Conservation (phyloP, 2,888 invertebrate species). For the Thymelicus sylvestris region DNA sequence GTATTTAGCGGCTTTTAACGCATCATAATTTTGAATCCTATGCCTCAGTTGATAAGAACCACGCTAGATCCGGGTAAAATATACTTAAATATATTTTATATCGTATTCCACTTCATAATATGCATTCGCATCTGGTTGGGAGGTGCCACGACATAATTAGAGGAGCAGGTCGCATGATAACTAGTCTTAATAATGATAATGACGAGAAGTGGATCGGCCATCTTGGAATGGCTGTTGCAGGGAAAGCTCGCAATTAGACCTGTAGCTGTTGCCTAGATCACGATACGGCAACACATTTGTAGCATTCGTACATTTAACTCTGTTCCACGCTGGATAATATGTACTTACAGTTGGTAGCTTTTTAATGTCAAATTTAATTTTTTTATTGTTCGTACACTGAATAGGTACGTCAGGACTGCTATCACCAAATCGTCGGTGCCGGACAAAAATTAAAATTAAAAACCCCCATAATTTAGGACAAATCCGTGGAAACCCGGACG, state of each 20-base stretch:
- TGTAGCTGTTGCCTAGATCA: constrained; percentile 43
- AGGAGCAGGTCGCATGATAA: constrained; percentile 77
- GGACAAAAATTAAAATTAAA: too few relatives aligned
- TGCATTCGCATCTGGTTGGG: constrained; percentile 60
- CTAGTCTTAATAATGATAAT: constrained; percentile 70
- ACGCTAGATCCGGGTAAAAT: neutral
- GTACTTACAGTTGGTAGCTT: too few relatives aligned
- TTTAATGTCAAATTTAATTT: too few relatives aligned
- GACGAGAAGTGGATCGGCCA: constrained; percentile 74
- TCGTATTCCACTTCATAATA: constrained; percentile 50
- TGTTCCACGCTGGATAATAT: too few relatives aligned
- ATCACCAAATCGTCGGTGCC: too few relatives aligned
- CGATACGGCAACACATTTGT: constrained; percentile 24
- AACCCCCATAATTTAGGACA: too few relatives aligned
- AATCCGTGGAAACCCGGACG: too few relatives aligned
- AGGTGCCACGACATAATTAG: constrained; percentile 73
- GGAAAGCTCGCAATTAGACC: constrained; percentile 71
- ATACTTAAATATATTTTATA: constrained; percentile 6
- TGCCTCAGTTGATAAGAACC: neutral
- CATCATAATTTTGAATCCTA: constrained; percentile 29
- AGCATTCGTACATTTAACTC: neutral
- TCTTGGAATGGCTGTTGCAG: constrained; percentile 63
- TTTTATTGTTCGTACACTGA: too few relatives aligned
- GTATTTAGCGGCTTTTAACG: constrained; percentile 39
- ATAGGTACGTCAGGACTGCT: too few relatives aligned